Evolutionary conservation across 1,140 invertebrate genomes (phyloP).

Genomic region (Anastatus disparis): DNA sequence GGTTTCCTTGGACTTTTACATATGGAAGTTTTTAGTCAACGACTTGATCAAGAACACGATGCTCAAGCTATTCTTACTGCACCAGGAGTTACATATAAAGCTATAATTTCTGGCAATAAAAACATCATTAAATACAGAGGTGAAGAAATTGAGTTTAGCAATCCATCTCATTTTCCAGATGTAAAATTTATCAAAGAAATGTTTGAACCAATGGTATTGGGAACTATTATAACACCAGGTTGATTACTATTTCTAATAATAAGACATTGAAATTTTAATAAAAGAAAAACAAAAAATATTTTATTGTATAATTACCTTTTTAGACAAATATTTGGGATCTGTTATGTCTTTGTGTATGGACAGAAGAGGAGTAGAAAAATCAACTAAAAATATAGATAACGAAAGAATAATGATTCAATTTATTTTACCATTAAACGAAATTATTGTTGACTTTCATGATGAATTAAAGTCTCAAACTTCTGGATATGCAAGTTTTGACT

Average conservation of each 20-base stretch:
- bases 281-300: constrained; percentile 13
- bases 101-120: constrained; percentile 76
- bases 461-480: constrained; percentile 88
- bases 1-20: constrained; percentile 95
- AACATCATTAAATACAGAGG: constrained; percentile 73
- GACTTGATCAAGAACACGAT: constrained; percentile 93
- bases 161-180: constrained; percentile 86
- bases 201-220: constrained; percentile 88
- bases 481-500: constrained; percentile 98
- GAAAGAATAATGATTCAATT: constrained; percentile 84
- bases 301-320: constrained; percentile 40
- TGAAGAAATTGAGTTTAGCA: constrained; percentile 80
- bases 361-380: constrained; percentile 80
- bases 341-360: constrained; percentile 81
- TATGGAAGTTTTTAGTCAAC: constrained; percentile 95
- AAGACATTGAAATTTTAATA: constrained; percentile 10
- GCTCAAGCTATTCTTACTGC: constrained; percentile 90
- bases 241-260: constrained; percentile 32
- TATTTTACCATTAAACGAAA: constrained; percentile 89
- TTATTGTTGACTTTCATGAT: constrained; percentile 96
- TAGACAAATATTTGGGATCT: constrained; percentile 76
- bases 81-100: constrained; percentile 94
- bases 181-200: constrained; percentile 75
- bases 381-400: constrained; percentile 83
- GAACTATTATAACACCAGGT: constrained; percentile 89